These are phyloP conservation scores for Carcinoscorpius rotundicauda DNA, from an alignment of 1,140 invertebrate genomes.

Conservation along the genomic window DNA sequence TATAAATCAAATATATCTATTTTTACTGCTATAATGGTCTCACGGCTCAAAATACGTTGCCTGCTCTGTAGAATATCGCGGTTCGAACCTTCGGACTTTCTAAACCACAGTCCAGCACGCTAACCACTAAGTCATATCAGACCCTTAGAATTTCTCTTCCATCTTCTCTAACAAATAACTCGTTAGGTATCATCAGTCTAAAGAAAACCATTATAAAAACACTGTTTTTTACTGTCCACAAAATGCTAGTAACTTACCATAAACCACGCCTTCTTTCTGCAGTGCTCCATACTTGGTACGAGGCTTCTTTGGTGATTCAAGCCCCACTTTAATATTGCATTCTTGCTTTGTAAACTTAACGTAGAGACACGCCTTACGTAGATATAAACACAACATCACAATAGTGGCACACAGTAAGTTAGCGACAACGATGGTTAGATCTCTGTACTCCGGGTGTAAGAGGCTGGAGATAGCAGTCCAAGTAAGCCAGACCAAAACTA, in stretches of 20 bases:
- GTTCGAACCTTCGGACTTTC: too few relatives aligned
- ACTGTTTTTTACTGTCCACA: neutral
- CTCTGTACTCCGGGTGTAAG: conserved; percentile 28
- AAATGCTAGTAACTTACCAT: conserved; percentile 9
- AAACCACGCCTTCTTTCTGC: conserved; percentile 16
- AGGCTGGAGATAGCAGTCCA: conserved; percentile 36
- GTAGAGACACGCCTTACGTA: conserved; percentile 34
- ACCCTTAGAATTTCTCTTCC: too few relatives aligned
- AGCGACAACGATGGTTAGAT: conserved; percentile 31
- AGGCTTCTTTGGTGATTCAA: conserved; percentile 11
- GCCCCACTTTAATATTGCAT: conserved; percentile 14
- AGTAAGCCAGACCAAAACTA: conserved; percentile 33
- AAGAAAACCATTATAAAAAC: neutral
- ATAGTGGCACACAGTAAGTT: conserved; percentile 32
- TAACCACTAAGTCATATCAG: too few relatives aligned
- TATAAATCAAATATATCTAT: too few relatives aligned
- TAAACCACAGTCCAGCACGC: too few relatives aligned
- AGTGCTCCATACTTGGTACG: conserved; percentile 16
- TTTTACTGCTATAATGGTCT: too few relatives aligned
- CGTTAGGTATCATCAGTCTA: too few relatives aligned
- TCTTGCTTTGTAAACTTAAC: conserved; percentile 23
- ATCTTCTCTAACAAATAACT: too few relatives aligned
- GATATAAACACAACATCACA: conserved; percentile 31
- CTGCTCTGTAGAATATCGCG: too few relatives aligned
- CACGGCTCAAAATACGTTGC: too few relatives aligned